Percentiles rank a stretch among this genome's conserved stretches.
Evolutionary conservation across 2,797 vertebrate genomes (phyloP).

Genomic region (Pempheris klunzingeri): DNA sequence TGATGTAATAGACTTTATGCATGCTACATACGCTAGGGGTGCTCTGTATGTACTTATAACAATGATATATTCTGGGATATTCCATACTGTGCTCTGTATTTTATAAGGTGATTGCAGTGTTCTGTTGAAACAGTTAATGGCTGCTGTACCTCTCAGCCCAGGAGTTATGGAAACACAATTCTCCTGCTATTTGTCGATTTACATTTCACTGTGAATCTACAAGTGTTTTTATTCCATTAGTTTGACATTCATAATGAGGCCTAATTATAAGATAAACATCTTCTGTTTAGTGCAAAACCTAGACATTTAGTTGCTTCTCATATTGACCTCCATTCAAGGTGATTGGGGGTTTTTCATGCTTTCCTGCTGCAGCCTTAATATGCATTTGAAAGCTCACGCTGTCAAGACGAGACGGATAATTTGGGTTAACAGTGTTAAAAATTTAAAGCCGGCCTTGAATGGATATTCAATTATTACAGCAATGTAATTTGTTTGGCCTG

Average conservation of each 20-base stretch:
- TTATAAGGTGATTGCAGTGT: constrained; percentile 1
- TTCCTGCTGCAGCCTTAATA: constrained; percentile 15
- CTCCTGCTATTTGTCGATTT: constrained; percentile 23
- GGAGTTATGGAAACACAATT: neutral
- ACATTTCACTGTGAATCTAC: constrained; percentile 16
- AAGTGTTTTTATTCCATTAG: constrained; percentile 25
- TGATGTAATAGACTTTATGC: constrained; percentile 27
- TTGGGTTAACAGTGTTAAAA: constrained; percentile 29
- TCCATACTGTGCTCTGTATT: neutral
- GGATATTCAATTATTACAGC: constrained; percentile 32
- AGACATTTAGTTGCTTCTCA: constrained; percentile 37
- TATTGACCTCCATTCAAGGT: constrained; percentile 74
- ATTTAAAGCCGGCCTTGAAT: constrained; percentile 35
- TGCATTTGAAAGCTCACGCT: constrained; percentile 36
- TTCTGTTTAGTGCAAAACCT: constrained; percentile 36
- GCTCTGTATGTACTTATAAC: constrained; percentile 17
- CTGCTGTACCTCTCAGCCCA: neutral
- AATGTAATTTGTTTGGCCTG: constrained; percentile 29
- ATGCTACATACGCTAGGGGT: neutral
- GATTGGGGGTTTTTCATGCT: constrained; percentile 27
- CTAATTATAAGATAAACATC: constrained; percentile 44
- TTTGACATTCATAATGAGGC: constrained; percentile 24
- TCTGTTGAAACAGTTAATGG: neutral
- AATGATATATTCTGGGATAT: constrained; percentile 12
- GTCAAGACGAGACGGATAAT: constrained; percentile 31